A percentile compares a stretch with the other conserved stretches of the same genome.
phyloP scores from a whole-genome alignment of 2,888 invertebrate genomes.

The Creontiades dilutus region DNA sequence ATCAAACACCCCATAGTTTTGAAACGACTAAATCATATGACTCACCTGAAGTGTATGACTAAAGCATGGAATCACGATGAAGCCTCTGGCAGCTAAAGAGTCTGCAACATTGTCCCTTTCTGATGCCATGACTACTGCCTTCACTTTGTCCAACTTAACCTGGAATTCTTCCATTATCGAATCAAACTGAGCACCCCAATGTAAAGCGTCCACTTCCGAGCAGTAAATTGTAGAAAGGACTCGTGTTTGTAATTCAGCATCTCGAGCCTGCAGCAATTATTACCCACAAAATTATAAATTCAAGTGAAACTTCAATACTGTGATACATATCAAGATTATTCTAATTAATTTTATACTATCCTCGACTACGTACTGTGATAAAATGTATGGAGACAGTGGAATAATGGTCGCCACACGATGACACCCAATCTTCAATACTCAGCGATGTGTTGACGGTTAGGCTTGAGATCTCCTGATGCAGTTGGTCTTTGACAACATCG shows the following conservation, averaged over 20 bases:
- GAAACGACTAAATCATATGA: not conserved
- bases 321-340: not conserved
- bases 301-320: not conserved
- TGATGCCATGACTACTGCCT: slow-evolving; percentile 79
- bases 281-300: not conserved
- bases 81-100: slow-evolving; percentile 78
- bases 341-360: not conserved
- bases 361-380: slow-evolving; percentile 76
- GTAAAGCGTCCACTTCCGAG: slow-evolving; percentile 77
- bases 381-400: slow-evolving; percentile 79
- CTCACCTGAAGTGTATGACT: slow-evolving; percentile 78
- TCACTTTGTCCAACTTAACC: slow-evolving; percentile 78
- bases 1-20: not conserved
- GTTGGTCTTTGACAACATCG: slow-evolving; percentile 78
- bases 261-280: slow-evolving; percentile 74
- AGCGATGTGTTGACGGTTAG: slow-evolving; percentile 78
- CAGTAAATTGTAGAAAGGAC: slow-evolving; percentile 79
- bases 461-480: slow-evolving; percentile 76
- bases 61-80: slow-evolving; percentile 79
- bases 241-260: slow-evolving; percentile 78
- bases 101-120: slow-evolving; percentile 77
- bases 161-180: slow-evolving; percentile 79
- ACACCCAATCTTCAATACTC: slow-evolving; percentile 79
- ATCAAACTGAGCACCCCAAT: slow-evolving; percentile 78
- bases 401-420: slow-evolving; percentile 78